Base-by-base conservation (phyloP, 2,113 vertebrate species). In the Illadopsis cleaveri region DNA sequence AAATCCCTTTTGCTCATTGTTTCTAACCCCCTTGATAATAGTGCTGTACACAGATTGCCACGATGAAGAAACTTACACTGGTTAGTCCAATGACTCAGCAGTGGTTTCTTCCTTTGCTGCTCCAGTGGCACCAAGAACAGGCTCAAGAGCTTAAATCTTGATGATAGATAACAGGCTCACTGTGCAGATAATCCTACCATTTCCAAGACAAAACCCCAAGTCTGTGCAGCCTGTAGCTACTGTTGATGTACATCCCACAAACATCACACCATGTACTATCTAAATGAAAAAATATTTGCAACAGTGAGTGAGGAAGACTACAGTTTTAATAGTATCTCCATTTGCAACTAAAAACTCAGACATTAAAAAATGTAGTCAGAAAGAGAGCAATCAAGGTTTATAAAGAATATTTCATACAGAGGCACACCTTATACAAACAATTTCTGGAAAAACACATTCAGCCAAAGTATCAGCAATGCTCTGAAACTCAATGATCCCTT, bases 21-120 rank as follows among this genome's bases (percentile, higher is more conserved):
- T 53, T 69, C 78, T 47, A 91, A 79, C 48, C 60, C 60, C 38
- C 40, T 58, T 1, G 8, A 61, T 40, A 95, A 51, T 42, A 77
- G 17, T 0, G 1, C 50, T 25, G 31, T 21, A 47, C 57, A 40
- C 7, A 66, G 69, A 54, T 11, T 1, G 0, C 9, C 33, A 40
- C 1, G 8, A 89, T 13, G 64, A 85, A 66, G 68, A 76, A 45
- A 81, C 48, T 20, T 44, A 8, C 33, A 50, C 25, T 20, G 27
- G 21, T 83, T 62, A 69, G 48, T 50, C 31, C 57, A 72, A 5
- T 45, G 71, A 81, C 79, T 88, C 75, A 47, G 58, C 9, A 27
- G 35, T 31, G 28, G 13, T 47, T 91, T 88, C 85, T 47, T 68
- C 58, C n/a, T 37, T 56, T 48, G 51, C 51, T 78, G 25, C 82